Conservation (phyloP, 2,888 invertebrate genomes). For the Dyspetes luteomarginatus region DNA sequence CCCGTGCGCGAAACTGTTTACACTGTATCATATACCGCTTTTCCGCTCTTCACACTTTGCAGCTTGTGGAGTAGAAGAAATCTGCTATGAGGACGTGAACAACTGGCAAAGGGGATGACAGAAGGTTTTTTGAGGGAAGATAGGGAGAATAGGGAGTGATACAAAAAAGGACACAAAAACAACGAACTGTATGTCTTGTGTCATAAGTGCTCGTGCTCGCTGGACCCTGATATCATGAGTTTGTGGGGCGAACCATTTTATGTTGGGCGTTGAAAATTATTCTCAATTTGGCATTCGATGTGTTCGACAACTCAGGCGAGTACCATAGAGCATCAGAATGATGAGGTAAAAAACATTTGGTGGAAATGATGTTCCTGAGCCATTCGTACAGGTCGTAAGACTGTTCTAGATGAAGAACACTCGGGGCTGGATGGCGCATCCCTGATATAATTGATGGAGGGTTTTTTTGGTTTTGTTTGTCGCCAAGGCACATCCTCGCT, state of each 20-base stretch:
- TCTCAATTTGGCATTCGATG: too few relatives aligned
- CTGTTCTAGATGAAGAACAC: too few relatives aligned
- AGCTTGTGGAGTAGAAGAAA: slow-evolving; percentile 8
- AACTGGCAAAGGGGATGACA: not conserved
- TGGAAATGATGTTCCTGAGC: too few relatives aligned
- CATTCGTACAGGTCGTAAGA: too few relatives aligned
- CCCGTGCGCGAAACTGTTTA: slow-evolving; percentile 66
- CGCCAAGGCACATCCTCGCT: slow-evolving; percentile 59
- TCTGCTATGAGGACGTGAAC: slow-evolving; percentile 5
- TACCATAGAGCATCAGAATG: too few relatives aligned
- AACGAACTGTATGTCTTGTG: not conserved
- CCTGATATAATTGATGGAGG: slow-evolving; percentile 38
- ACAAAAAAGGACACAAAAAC: slow-evolving; percentile 10
- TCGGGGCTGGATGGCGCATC: too few relatives aligned
- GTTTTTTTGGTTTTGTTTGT: not conserved
- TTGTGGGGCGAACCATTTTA: not conserved
- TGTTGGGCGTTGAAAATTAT: too few relatives aligned
- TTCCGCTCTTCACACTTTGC: slow-evolving; percentile 16
- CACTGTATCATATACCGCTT: slow-evolving; percentile 38
- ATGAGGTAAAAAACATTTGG: too few relatives aligned
- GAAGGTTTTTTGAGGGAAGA: not conserved
- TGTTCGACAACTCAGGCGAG: too few relatives aligned
- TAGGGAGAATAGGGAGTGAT: not conserved
- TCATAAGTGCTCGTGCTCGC: slow-evolving; percentile 5
- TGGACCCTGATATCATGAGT: slow-evolving; percentile 1